Evolutionary conservation across 2,888 invertebrate genomes (phyloP).

Genomic region (Harpagoxenus sublaevis): DNA sequence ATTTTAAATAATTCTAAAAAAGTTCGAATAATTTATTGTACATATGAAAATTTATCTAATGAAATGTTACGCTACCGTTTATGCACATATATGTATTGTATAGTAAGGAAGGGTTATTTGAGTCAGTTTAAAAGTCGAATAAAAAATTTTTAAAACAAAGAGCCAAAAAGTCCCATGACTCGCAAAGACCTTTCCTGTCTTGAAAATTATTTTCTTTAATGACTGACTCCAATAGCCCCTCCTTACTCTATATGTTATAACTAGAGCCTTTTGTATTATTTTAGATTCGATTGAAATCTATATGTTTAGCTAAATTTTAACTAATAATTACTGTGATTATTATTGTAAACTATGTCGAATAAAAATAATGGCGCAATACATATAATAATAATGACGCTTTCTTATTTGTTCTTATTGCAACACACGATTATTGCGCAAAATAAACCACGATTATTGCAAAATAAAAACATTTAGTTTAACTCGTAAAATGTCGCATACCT

Average conservation of each 20-base stretch:
- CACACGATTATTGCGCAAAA: background rate
- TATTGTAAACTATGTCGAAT: background rate
- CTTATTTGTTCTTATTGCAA: background rate
- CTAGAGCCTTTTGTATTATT: background rate
- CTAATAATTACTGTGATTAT: background rate
- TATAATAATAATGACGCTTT: background rate
- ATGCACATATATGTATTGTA: background rate
- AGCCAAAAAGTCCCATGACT: no score
- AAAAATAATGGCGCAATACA: constrained; percentile 9
- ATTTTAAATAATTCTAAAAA: background rate
- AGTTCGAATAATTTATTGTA: background rate
- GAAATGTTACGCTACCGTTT: background rate
- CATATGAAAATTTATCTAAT: background rate
- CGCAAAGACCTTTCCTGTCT: no score
- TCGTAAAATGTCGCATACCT: constrained; percentile 20
- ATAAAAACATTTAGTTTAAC: constrained; percentile 24
- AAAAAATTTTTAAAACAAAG: no score
- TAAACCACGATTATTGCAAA: constrained; percentile 2
- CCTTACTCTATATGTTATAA: background rate
- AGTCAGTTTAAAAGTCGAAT: no score
- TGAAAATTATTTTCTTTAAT: no score
- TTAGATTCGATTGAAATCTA: background rate
- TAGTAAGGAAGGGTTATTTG: no score
- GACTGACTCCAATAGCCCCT: no score
- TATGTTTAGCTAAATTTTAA: background rate